Percentiles rank a stretch among this genome's conserved stretches.
Evolutionary conservation across 2,888 invertebrate species (phyloP).

Genomic region (Drepana falcataria): DNA sequence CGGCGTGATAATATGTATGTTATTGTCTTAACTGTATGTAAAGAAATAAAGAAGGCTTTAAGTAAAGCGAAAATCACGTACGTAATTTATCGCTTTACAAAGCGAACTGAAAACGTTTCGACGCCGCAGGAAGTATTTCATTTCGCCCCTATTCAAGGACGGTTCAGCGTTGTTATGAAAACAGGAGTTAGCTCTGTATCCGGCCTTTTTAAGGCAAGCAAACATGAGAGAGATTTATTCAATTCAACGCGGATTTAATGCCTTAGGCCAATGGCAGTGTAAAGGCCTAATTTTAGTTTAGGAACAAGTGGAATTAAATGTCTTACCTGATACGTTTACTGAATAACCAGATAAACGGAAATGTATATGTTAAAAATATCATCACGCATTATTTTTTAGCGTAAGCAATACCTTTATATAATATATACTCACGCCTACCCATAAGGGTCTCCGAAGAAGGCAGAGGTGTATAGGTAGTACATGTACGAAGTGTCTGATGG

Average conservation of each 20-base stretch:
- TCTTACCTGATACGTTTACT: not conserved
- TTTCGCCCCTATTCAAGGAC: constrained; percentile 38
- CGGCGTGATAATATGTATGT: too few relatives aligned
- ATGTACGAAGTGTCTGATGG: too few relatives aligned
- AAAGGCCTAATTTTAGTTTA: not conserved
- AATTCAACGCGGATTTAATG: constrained; percentile 36
- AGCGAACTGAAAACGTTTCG: constrained; percentile 20
- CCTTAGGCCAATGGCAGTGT: constrained; percentile 14
- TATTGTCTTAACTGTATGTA: too few relatives aligned
- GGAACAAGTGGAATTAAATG: not conserved
- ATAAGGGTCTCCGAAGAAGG: too few relatives aligned
- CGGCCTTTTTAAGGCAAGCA: constrained; percentile 42
- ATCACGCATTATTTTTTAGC: too few relatives aligned
- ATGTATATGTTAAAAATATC: too few relatives aligned
- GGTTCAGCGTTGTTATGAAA: constrained; percentile 41
- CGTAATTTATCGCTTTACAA: constrained; percentile 31
- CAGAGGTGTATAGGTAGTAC: too few relatives aligned
- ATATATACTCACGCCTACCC: too few relatives aligned
- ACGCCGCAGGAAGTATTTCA: constrained; percentile 37
- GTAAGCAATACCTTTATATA: too few relatives aligned
- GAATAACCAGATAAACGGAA: too few relatives aligned
- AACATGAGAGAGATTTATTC: constrained; percentile 58
- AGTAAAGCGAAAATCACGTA: constrained; percentile 1
- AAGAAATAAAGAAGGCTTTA: too few relatives aligned
- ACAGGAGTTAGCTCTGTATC: constrained; percentile 39